These are phyloP conservation scores for Drosophila baimaii DNA, from an alignment of 1,140 invertebrate genomes.

Conservation along the genomic window DNA sequence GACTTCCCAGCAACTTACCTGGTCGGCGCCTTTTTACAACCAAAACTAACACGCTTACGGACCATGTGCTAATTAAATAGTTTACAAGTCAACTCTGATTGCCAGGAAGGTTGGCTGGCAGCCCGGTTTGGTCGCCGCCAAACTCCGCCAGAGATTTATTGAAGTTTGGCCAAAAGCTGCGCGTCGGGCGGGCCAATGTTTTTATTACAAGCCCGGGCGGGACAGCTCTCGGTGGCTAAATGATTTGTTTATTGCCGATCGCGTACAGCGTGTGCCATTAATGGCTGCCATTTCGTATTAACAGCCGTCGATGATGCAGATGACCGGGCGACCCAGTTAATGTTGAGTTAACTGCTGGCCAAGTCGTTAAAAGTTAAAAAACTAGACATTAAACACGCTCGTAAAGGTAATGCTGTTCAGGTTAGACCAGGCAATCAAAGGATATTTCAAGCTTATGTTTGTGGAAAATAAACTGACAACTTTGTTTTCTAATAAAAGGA, in stretches of 20 bases:
- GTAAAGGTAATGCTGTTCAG: conserved; percentile 53
- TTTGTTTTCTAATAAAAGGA: neutral
- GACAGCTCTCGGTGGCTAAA: conserved; percentile 53
- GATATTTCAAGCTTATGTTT: neutral
- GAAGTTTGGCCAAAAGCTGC: conserved; percentile 36
- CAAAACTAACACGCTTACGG: conserved; percentile 75
- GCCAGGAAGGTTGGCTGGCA: conserved; percentile 48
- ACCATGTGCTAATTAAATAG: conserved; percentile 79
- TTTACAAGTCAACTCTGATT: conserved; percentile 78
- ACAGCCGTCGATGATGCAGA: conserved; percentile 40
- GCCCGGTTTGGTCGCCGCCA: conserved; percentile 31
- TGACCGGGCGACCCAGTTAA: conserved; percentile 67
- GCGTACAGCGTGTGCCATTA: conserved; percentile 68
- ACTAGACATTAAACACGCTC: conserved; percentile 32
- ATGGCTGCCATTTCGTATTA: conserved; percentile 72
- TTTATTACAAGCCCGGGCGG: conserved; percentile 52
- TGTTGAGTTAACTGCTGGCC: conserved; percentile 33
- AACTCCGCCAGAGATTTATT: conserved; percentile 54
- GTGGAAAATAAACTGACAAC: neutral
- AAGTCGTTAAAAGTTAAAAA: conserved; percentile 42
- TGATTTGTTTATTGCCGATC: conserved; percentile 74
- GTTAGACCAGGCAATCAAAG: neutral
- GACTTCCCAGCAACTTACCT: conserved; percentile 49
- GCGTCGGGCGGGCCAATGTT: conserved; percentile 31
- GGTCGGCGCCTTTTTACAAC: conserved; percentile 78